phyloP scores from a whole-genome alignment of 2,888 invertebrate genomes.

The Drosophila nr. medialis region DNA sequence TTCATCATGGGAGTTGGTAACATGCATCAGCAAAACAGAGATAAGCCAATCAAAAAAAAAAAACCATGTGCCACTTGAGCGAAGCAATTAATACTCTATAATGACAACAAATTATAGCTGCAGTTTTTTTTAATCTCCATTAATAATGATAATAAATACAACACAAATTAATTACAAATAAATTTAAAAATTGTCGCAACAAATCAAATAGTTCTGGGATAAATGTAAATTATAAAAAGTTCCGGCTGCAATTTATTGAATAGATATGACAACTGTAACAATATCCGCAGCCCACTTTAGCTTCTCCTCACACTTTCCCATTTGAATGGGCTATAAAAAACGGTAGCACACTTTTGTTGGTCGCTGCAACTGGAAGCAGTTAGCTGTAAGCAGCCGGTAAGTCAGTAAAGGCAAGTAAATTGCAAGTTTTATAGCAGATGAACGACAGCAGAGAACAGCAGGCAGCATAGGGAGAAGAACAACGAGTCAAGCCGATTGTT shows the following conservation, averaged over 20 bases:
- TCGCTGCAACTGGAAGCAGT: constrained; percentile 1
- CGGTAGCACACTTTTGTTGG: constrained; percentile 34
- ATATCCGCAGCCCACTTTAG: not conserved
- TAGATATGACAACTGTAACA: not conserved
- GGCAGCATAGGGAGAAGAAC: constrained; percentile 4
- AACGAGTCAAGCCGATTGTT: not conserved
- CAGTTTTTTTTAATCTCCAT: not conserved
- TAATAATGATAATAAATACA: not conserved
- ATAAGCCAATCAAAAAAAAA: constrained; percentile 49
- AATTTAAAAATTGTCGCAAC: not conserved
- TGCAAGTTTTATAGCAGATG: constrained; percentile 51
- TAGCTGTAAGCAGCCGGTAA: constrained; percentile 10
- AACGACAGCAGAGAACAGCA: constrained; percentile 27
- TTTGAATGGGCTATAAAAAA: constrained; percentile 17
- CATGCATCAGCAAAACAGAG: constrained; percentile 32
- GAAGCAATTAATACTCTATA: not conserved
- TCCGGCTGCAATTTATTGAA: not conserved
- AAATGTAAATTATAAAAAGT: not conserved
- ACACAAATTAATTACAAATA: not conserved
- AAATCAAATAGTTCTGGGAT: not conserved
- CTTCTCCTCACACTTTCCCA: not conserved
- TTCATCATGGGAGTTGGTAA: constrained; percentile 7
- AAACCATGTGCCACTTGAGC: constrained; percentile 6
- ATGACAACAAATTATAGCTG: not conserved
- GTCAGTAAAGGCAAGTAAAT: constrained; percentile 31